Evolutionary conservation across 1,140 invertebrate genomes (phyloP).

Genomic region (Polypedilum vanderplanki): DNA sequence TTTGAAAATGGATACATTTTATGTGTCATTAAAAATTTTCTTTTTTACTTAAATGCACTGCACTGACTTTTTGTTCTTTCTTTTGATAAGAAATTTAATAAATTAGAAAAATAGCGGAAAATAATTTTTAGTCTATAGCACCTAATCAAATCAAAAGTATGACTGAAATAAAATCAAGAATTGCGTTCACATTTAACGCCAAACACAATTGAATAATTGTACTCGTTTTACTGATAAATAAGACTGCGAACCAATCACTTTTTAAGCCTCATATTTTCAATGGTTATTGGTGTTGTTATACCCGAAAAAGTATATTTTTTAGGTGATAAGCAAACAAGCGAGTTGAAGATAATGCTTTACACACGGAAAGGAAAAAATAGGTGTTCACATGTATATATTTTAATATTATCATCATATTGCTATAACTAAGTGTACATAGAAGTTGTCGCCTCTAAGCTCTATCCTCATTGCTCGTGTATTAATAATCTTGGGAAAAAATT

Average conservation of each 20-base stretch:
- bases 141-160: conserved; percentile 23
- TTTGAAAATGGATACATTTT: conserved; percentile 24
- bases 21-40: background rate
- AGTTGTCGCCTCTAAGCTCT: too few relatives aligned
- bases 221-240: too few relatives aligned
- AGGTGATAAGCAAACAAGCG: conserved; percentile 21
- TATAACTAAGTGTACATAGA: too few relatives aligned
- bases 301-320: background rate
- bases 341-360: background rate
- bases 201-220: conserved; percentile 21
- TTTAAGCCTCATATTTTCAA: conserved; percentile 22
- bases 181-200: conserved; percentile 26
- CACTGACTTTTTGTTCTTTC: background rate
- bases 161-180: conserved; percentile 23
- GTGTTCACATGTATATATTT: background rate
- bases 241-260: conserved; percentile 19
- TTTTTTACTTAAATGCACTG: background rate
- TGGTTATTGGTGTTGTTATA: conserved; percentile 28
- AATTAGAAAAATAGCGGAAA: background rate
- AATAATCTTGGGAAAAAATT: too few relatives aligned
- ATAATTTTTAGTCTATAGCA: background rate
- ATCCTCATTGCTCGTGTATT: too few relatives aligned
- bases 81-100: background rate
- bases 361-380: background rate
- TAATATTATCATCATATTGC: too few relatives aligned